Evolutionary conservation across 1,140 invertebrate genomes (phyloP).

Genomic region (Pectinophora gossypiella): DNA sequence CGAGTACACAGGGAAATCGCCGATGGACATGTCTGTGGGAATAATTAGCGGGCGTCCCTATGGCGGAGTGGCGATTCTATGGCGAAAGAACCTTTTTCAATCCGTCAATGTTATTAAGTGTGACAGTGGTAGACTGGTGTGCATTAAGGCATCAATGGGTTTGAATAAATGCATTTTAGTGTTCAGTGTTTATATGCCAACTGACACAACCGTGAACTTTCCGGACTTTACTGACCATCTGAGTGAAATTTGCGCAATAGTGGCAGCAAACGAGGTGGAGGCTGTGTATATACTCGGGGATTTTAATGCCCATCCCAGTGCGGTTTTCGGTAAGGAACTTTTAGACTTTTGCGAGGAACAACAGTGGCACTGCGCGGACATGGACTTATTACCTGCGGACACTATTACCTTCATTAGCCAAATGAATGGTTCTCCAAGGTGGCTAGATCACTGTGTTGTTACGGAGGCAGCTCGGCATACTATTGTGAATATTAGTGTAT

Average conservation of each 20-base stretch:
- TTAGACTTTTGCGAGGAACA: neutral
- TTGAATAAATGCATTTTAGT: neutral
- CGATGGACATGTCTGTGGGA: neutral
- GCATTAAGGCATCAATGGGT: neutral
- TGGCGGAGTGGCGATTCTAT: conserved; percentile 5
- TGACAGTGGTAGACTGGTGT: neutral
- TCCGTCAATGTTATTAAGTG: neutral
- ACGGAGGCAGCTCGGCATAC: neutral
- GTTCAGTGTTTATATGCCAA: conserved; percentile 7
- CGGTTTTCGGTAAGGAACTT: conserved; percentile 1
- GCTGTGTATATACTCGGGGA: conserved; percentile 5
- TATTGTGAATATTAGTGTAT: neutral
- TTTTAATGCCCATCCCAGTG: conserved; percentile 4
- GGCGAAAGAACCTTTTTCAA: neutral
- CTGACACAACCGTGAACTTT: neutral
- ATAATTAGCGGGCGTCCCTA: conserved; percentile 1
- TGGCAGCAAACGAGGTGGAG: neutral
- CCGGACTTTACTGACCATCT: neutral
- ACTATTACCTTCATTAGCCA: neutral
- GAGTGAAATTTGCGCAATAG: conserved; percentile 2
- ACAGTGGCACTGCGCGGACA: conserved; percentile 1
- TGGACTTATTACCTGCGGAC: neutral
- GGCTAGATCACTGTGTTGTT: neutral
- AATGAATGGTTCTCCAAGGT: neutral
- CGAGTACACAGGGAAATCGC: neutral